These are phyloP conservation scores for Cyprinus carpio DNA, from an alignment of 2,113 vertebrate species.

Conservation along the genomic window DNA sequence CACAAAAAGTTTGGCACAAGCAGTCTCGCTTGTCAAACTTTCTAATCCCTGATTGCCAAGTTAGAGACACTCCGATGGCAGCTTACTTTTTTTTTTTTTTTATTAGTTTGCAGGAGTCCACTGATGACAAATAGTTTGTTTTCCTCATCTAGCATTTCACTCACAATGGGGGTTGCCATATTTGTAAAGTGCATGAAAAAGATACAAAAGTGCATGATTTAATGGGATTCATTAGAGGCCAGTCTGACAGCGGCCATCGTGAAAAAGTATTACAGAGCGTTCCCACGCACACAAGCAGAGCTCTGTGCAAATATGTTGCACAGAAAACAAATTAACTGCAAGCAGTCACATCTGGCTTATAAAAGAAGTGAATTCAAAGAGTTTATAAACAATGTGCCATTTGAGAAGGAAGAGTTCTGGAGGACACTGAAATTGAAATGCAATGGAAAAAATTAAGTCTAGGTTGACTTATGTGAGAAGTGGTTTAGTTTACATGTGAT, in stretches of 20 bases:
- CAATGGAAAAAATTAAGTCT: slow-evolving; percentile 27
- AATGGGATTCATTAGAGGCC: slow-evolving; percentile 45
- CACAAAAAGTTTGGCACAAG: neutral
- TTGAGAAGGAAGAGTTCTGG: slow-evolving; percentile 26
- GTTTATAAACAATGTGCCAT: slow-evolving; percentile 18
- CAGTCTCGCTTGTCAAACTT: neutral
- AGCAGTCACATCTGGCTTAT: slow-evolving; percentile 49
- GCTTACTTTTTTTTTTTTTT: neutral
- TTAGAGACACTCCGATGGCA: neutral
- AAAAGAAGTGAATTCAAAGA: slow-evolving; percentile 44
- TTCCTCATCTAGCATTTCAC: slow-evolving; percentile 33
- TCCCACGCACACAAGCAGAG: slow-evolving; percentile 18
- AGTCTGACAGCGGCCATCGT: slow-evolving; percentile 17
- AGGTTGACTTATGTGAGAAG: neutral
- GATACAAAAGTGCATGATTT: slow-evolving; percentile 42
- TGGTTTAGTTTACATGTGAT: neutral
- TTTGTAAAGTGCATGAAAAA: neutral
- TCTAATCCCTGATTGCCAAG: slow-evolving; percentile 1
- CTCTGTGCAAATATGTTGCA: slow-evolving; percentile 42
- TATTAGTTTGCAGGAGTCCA: slow-evolving; percentile 17
- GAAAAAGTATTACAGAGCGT: too few relatives aligned
- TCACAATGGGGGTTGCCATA: slow-evolving; percentile 35
- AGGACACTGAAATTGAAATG: slow-evolving; percentile 31
- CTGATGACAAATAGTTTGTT: slow-evolving; percentile 41
- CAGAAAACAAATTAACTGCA: slow-evolving; percentile 48